A percentile compares a stretch with the other conserved stretches of the same genome.
These are phyloP conservation scores for Diglossa cyanea DNA, from an alignment of 2,797 vertebrate genomes.

Conservation along the genomic window DNA sequence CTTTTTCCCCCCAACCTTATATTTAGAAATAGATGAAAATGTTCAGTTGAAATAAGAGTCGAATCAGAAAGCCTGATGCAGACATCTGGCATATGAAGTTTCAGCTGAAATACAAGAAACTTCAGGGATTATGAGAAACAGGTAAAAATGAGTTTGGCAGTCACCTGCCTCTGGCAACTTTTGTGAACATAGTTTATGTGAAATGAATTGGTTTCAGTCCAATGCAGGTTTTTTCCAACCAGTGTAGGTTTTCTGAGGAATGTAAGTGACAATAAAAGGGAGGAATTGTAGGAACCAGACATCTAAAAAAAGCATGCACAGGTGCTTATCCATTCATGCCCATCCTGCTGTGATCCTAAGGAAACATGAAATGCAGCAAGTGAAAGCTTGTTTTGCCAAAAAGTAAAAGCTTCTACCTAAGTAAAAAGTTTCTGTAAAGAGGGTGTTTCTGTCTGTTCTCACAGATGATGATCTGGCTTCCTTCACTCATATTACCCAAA, in stretches of 20 bases:
- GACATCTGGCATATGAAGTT: background rate
- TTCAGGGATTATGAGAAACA: background rate
- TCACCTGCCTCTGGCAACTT: background rate
- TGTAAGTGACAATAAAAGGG: background rate
- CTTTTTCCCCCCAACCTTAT: background rate
- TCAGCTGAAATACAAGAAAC: background rate
- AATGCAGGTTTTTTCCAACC: background rate
- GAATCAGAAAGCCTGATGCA: background rate
- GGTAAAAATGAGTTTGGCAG: background rate
- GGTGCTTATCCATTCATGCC: background rate
- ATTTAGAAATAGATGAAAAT: background rate
- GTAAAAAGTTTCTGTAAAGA: background rate
- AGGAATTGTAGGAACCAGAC: background rate
- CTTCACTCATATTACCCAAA: background rate
- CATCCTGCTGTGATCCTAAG: background rate
- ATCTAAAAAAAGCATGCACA: background rate
- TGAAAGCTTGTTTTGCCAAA: background rate
- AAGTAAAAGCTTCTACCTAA: background rate
- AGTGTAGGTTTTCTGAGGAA: background rate
- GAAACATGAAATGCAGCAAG: background rate
- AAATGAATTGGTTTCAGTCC: background rate
- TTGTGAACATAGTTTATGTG: background rate
- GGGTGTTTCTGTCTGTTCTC: background rate
- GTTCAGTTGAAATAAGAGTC: background rate
- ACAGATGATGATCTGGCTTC: background rate